A percentile compares a stretch with the other conserved stretches of the same genome.
phyloP scores from a whole-genome alignment of 2,797 vertebrate genomes.

The Silurus lanzhouensis region DNA sequence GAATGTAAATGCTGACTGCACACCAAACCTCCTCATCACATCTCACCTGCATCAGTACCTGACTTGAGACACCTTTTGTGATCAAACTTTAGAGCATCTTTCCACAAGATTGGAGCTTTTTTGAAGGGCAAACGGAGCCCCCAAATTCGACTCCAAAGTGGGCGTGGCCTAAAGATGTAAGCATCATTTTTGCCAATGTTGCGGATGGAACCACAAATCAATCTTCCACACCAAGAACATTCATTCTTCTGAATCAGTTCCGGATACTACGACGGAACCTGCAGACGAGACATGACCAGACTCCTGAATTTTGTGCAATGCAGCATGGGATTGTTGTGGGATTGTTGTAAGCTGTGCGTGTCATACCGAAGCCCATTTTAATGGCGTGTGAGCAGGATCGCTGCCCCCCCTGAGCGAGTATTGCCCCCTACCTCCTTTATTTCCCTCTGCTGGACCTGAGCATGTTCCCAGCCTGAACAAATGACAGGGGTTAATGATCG shows the following conservation, averaged over 20 bases:
- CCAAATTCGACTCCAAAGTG: neutral
- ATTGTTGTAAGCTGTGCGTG: neutral
- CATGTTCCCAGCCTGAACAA: neutral
- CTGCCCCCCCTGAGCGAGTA: neutral
- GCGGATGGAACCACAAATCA: neutral
- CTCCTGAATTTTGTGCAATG: neutral
- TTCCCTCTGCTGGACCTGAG: conserved; percentile 6
- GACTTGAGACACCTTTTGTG: too few relatives aligned
- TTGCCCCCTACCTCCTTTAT: neutral
- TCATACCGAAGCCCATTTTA: neutral
- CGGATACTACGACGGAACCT: too few relatives aligned
- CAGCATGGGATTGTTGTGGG: neutral
- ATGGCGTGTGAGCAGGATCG: neutral
- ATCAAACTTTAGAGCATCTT: too few relatives aligned
- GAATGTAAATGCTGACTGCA: too few relatives aligned
- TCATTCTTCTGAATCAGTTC: neutral
- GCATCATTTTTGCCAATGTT: too few relatives aligned
- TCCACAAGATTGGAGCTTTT: too few relatives aligned
- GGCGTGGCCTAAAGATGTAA: neutral
- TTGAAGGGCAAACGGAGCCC: too few relatives aligned
- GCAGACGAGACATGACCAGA: neutral
- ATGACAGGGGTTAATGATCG: neutral
- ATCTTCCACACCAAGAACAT: neutral
- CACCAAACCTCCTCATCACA: too few relatives aligned
- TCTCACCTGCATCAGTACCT: too few relatives aligned